phyloP scores from a whole-genome alignment of 2,888 invertebrate species.

The Epinotia brunnichana region DNA sequence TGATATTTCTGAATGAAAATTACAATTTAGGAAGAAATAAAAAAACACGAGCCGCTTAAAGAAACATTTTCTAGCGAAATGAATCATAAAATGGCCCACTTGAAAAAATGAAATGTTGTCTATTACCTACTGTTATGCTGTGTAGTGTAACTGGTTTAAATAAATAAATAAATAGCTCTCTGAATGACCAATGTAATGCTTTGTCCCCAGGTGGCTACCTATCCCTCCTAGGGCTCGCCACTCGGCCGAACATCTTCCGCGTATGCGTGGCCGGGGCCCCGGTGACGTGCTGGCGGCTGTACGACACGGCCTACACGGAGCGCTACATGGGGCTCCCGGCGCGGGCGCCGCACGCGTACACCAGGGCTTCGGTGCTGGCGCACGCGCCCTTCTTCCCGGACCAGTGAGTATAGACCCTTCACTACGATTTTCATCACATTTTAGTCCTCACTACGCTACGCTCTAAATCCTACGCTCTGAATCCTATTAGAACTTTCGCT shows the following conservation, averaged over 20 bases:
- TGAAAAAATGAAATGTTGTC: no score
- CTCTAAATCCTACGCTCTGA: background rate
- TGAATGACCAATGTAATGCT: background rate
- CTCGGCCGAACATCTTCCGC: constrained; percentile 96
- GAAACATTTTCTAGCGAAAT: no score
- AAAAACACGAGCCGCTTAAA: no score
- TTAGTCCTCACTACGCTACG: background rate
- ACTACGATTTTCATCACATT: background rate
- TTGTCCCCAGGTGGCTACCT: constrained; percentile 90
- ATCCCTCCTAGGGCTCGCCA: constrained; percentile 96
- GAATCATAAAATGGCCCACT: no score
- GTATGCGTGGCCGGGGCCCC: constrained; percentile 98
- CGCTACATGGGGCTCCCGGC: constrained; percentile 91
- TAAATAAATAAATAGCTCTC: no score
- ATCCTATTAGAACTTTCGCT: background rate
- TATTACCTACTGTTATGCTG: no score
- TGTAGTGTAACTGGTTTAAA: no score
- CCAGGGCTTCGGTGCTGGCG: constrained; percentile 92
- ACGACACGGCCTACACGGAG: constrained; percentile 99
- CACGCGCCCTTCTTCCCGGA: constrained; percentile 93
- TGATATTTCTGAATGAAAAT: no score
- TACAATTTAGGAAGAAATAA: no score
- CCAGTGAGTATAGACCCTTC: background rate
- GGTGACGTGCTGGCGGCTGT: constrained; percentile 98
- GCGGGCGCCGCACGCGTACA: constrained; percentile 88